Conservation (phyloP, 2,113 vertebrate species). For the Anser brachyrhynchus region DNA sequence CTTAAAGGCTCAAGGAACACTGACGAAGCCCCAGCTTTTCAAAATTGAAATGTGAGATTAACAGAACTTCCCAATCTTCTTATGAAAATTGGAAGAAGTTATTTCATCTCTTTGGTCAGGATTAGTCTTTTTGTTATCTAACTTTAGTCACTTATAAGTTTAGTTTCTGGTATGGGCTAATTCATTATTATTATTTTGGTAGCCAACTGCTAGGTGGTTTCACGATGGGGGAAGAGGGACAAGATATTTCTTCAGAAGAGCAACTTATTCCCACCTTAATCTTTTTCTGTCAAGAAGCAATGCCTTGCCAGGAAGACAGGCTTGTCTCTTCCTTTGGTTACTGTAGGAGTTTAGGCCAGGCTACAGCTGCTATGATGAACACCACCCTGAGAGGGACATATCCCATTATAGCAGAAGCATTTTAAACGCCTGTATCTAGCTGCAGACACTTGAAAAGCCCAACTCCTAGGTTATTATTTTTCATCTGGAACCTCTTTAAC, state of each 20-base stretch:
- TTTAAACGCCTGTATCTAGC: not conserved
- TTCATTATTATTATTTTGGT: not conserved
- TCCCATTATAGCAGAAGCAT: not conserved
- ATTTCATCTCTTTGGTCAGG: not conserved
- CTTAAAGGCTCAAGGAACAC: not conserved
- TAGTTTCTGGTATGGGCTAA: not conserved
- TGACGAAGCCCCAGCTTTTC: not conserved
- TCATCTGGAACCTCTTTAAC: conserved; percentile 19
- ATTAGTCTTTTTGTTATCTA: not conserved
- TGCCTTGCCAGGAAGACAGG: not conserved
- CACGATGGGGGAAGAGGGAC: not conserved
- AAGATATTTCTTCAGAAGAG: not conserved
- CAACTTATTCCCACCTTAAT: not conserved
- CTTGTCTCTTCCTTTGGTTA: not conserved
- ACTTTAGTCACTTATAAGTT: not conserved
- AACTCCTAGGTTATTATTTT: not conserved
- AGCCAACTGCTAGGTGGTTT: not conserved
- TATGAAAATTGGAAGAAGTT: not conserved
- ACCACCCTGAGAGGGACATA: not conserved
- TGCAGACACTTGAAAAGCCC: not conserved
- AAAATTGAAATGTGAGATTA: not conserved
- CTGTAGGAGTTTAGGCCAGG: not conserved
- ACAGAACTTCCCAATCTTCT: not conserved
- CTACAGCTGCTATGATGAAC: not conserved
- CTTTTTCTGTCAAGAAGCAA: not conserved